Base-by-base conservation (phyloP, 1,140 invertebrate species). In the Leucophenga varia region DNA sequence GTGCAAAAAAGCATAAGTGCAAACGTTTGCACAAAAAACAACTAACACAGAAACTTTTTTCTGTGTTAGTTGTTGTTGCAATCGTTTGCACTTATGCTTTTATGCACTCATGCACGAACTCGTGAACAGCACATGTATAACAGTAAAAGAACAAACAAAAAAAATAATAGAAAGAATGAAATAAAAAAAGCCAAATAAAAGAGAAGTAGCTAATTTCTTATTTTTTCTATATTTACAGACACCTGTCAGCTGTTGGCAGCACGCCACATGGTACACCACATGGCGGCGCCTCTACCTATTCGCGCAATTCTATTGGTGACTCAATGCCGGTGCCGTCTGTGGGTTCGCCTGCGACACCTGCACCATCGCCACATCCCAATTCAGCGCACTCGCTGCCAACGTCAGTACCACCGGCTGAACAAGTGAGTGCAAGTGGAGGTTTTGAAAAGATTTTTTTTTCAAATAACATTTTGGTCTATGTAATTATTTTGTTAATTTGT, bases 301-400 rank as follows among this genome's bases (percentile, higher is more conserved):
- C 83, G 10, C 76, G 83, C 32, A 84, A 84, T 16, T 84, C 82
- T 38, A 57, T 85, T 31, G 68, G 59, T n/a, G 71, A 73, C 39
- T 64, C 64, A 25, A 55, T 71, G 32, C 59, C 63, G n/a, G 48
- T 70, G 61, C 82, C 83, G 10, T 85, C 83, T 9, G 84, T 86
- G 12, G 87, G 85, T 14, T 90, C 88, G 28, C 87, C 88, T 4
- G 68, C 80, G 80, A 52, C 55, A 85, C 86, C 84, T 16, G 87
- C 84, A 17, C 89, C 88, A 5, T 90, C 89, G 5, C 88, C 88
- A 10, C 78, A 90, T 58, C 84, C 86, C 28, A 87, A 87, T 45
- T 86, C 87, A 22, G 82, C 86, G 60, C 87, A 87, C 31, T 73
- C 77, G 31, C 86, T 88, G 59, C 85, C 85, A 14, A 79, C 86